Evolutionary conservation across 2,888 invertebrate genomes (phyloP).

Genomic region (Charanyca ferruginea): DNA sequence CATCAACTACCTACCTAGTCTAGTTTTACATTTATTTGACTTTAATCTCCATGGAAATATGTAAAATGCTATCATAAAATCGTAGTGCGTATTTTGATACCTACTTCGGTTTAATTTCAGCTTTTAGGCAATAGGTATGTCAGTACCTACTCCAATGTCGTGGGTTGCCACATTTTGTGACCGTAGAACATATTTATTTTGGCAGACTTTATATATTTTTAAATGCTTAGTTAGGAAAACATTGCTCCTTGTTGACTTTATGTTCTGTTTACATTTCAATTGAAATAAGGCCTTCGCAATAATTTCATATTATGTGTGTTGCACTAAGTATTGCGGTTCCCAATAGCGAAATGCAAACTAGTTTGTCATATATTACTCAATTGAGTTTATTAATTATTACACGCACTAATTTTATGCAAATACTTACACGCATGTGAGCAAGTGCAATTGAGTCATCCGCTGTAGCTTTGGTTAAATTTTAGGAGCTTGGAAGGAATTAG

Average conservation of each 20-base stretch:
- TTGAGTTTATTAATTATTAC: conserved; percentile 42
- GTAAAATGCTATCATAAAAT: too few species aligned
- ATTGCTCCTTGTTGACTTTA: conserved; percentile 14
- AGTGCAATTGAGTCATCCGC: conserved; percentile 19
- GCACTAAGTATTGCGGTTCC: conserved; percentile 1
- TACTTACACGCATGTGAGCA: conserved; percentile 19
- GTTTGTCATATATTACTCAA: conserved; percentile 36
- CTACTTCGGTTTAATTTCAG: background rate
- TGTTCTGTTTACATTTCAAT: conserved; percentile 26
- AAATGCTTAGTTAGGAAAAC: conserved; percentile 2
- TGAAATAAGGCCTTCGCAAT: conserved; percentile 28
- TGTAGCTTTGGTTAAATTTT: background rate
- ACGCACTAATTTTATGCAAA: conserved; percentile 42
- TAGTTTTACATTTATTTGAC: background rate
- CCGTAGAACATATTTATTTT: background rate
- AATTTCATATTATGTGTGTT: conserved; percentile 19
- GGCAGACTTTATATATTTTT: background rate
- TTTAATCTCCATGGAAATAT: background rate
- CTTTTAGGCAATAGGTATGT: background rate
- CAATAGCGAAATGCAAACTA: conserved; percentile 28
- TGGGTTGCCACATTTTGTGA: background rate
- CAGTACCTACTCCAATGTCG: background rate
- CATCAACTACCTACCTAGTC: background rate
- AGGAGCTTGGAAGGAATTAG: conserved; percentile 3
- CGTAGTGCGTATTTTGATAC: too few species aligned